Base-by-base conservation (phyloP, 2,888 invertebrate species). In the Andrena haemorrhoa region DNA sequence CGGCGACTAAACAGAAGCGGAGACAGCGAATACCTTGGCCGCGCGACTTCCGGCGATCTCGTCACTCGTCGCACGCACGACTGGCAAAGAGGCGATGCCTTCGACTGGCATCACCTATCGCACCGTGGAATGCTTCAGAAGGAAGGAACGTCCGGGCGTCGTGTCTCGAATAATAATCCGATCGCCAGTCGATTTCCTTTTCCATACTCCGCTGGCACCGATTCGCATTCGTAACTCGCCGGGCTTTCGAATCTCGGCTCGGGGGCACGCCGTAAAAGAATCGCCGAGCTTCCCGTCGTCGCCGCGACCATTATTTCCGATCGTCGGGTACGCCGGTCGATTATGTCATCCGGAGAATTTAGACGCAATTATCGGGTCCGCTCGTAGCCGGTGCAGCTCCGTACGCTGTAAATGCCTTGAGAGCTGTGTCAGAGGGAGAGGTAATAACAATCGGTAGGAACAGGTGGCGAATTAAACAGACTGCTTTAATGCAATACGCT, bases 131-230 rank as follows among this genome's bases (percentile, higher is more conserved):
- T 93, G 92, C 91, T 91, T 90, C 88, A 86, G 89, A 89, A 91
- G 93, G 92, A 92, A 93, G 92, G 92, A 91, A 92, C 92, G 93
- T 93, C 92, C 93, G 91, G 90, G 88, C 83, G 72, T 73, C 91
- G 91, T 91, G 93, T 90, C 89, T 89, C 83, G 93, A 93, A 93
- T 94, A 91, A 86, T 90, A 89, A 93, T 92, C 84, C 84, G 79
- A 75, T 79, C 80, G 83, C 63, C 85, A 85, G 87, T 91, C 92
- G 91, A 92, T 92, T 93, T 93, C 92, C 92, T 91, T 88, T 89
- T 88, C 81, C 83, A 85, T 84, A 83, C 86, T 58, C 65, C 69
- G 79, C 33, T 58, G 66, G 29, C 65, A 69, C 63, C 81, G 51
- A 79, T 78, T 75, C 80, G 83, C 86, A 86, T 88, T 86, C 85